Evolutionary conservation across 2,888 invertebrate species (phyloP).

Genomic region (Xestia rhomboidea): DNA sequence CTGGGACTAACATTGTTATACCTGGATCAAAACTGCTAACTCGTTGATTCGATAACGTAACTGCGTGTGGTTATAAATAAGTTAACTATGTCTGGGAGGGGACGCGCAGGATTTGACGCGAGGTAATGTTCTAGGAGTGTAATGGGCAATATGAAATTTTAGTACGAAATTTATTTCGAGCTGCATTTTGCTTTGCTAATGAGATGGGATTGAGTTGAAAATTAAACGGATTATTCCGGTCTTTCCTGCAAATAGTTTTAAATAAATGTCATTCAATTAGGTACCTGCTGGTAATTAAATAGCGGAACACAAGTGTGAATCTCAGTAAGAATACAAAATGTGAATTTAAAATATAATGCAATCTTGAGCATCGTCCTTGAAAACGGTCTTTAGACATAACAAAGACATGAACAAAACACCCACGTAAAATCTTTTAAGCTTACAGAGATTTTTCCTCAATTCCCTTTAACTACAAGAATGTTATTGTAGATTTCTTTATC

Average conservation of each 20-base stretch:
- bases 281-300: background rate
- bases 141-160: background rate
- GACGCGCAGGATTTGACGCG: conserved; percentile 7
- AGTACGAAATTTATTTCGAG: background rate
- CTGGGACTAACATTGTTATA: conserved; percentile 67
- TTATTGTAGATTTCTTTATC: conserved; percentile 49
- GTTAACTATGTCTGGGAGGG: conserved; percentile 43
- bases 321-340: background rate
- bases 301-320: background rate
- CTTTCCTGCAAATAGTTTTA: background rate
- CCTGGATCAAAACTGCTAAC: conserved; percentile 66
- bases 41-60: conserved; percentile 60
- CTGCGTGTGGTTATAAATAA: conserved; percentile 54
- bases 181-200: background rate
- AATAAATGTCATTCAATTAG: background rate
- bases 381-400: background rate
- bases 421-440: background rate
- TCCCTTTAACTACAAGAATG: conserved; percentile 24
- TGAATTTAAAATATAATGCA: background rate
- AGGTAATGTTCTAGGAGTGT: conserved; percentile 22
- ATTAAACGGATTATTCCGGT: background rate
- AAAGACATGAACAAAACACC: conserved; percentile 15
- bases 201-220: background rate
- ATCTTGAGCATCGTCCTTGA: background rate
- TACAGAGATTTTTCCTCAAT: conserved; percentile 29